A percentile compares a stretch with the other conserved stretches of the same genome.
Evolutionary conservation across 2,888 invertebrate genomes (phyloP).

Genomic region (Morpho deidamia): DNA sequence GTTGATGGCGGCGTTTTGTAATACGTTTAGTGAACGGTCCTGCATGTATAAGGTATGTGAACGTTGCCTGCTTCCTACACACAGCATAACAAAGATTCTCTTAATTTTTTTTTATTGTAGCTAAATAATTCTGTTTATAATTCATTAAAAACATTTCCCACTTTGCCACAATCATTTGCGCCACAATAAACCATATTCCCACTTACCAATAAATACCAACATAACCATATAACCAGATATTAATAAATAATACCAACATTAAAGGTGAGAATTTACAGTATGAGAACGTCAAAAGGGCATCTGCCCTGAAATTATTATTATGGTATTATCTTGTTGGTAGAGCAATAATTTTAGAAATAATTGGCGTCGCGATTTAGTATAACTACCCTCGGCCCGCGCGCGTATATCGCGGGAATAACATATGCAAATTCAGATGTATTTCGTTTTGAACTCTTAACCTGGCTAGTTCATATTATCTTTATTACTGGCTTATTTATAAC

Average conservation of each 20-base stretch:
- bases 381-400: slow-evolving; percentile 33
- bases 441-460: slow-evolving; percentile 29
- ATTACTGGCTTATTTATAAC: neutral
- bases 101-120: too few species aligned
- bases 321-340: slow-evolving; percentile 25
- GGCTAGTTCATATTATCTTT: slow-evolving; percentile 8
- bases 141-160: slow-evolving; percentile 2
- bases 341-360: slow-evolving; percentile 44
- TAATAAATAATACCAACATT: slow-evolving; percentile 22
- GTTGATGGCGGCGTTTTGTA: too few species aligned
- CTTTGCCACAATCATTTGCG: neutral
- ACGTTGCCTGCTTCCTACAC: too few species aligned
- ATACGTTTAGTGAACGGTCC: too few species aligned
- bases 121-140: slow-evolving; percentile 11
- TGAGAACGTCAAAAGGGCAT: slow-evolving; percentile 24
- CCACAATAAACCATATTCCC: slow-evolving; percentile 2
- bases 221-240: slow-evolving; percentile 18
- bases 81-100: too few species aligned
- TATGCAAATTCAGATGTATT: slow-evolving; percentile 34
- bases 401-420: slow-evolving; percentile 25
- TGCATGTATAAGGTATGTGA: too few species aligned
- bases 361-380: slow-evolving; percentile 44
- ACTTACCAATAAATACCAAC: slow-evolving; percentile 6
- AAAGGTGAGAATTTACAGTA: slow-evolving; percentile 27
- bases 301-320: slow-evolving; percentile 28